Percentiles rank a stretch among this genome's conserved stretches.
Evolutionary conservation across 2,888 invertebrate genomes (phyloP).

Genomic region (Nebria salina): DNA sequence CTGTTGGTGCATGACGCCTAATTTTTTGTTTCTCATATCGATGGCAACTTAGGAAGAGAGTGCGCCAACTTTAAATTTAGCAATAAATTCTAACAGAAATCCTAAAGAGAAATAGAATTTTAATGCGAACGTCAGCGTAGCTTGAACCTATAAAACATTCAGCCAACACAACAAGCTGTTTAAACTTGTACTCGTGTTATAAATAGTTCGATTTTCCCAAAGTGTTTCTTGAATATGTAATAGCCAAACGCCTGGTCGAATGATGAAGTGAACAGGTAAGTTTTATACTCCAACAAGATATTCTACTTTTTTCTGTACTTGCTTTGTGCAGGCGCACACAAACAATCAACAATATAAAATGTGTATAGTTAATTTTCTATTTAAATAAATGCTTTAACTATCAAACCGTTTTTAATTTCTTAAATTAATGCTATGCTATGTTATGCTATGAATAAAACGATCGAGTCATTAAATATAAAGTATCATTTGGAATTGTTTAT

Average conservation of each 20-base stretch:
- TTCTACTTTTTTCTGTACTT: not conserved
- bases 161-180: constrained; percentile 40
- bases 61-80: constrained; percentile 30
- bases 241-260: constrained; percentile 15
- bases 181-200: constrained; percentile 41
- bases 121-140: constrained; percentile 32
- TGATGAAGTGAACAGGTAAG: constrained; percentile 35
- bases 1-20: not conserved
- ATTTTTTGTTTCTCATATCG: not conserved
- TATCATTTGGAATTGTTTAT: no score
- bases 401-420: not conserved
- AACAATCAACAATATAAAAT: not conserved
- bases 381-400: not conserved
- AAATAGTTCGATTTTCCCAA: constrained; percentile 44
- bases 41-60: not conserved
- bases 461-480: no score
- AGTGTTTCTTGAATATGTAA: constrained; percentile 40
- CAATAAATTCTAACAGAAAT: constrained; percentile 40
- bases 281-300: not conserved
- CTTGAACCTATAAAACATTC: constrained; percentile 35
- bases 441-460: no score
- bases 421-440: no score
- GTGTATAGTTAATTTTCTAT: not conserved
- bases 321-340: not conserved
- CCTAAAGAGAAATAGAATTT: constrained; percentile 40